phyloP scores from a whole-genome alignment of 2,888 invertebrate genomes.

The Hemistola chrysoprasaria region DNA sequence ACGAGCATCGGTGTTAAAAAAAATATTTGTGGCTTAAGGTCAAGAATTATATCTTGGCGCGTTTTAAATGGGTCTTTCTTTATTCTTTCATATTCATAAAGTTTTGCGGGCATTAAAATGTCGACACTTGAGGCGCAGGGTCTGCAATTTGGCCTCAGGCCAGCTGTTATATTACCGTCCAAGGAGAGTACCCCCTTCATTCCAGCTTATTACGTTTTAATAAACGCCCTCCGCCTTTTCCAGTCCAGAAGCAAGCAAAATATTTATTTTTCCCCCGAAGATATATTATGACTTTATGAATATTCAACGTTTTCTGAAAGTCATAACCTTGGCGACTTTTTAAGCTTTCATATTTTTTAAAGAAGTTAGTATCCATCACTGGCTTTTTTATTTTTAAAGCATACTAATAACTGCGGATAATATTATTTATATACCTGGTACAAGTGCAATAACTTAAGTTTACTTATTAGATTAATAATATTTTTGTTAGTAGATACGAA shows the following conservation, averaged over 20 bases:
- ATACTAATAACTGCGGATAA: too few species aligned
- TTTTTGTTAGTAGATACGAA: too few species aligned
- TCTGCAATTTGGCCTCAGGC: conserved; percentile 52
- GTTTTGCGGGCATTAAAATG: conserved; percentile 62
- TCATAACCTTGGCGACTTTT: conserved; percentile 5
- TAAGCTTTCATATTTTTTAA: conserved; percentile 6
- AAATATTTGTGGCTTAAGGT: conserved; percentile 3
- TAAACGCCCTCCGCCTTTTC: conserved; percentile 37
- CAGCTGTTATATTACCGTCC: conserved; percentile 51
- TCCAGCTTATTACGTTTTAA: conserved; percentile 33
- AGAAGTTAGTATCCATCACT: background rate
- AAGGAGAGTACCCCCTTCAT: too few species aligned
- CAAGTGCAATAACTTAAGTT: too few species aligned
- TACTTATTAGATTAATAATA: too few species aligned
- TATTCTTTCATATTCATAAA: conserved; percentile 65
- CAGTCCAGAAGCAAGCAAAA: conserved; percentile 19
- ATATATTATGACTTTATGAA: conserved; percentile 11
- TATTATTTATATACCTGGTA: too few species aligned
- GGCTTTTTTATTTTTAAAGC: too few species aligned
- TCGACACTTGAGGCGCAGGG: conserved; percentile 46
- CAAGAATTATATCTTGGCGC: conserved; percentile 19
- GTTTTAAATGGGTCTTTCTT: conserved; percentile 39
- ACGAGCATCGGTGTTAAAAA: too few species aligned
- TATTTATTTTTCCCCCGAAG: conserved; percentile 13
- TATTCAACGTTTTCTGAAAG: conserved; percentile 5